Evolutionary conservation across 2,888 invertebrate species (phyloP), one percentile per base, ranked within the genome.

Genomic region (Julus scandinavius): DNA sequence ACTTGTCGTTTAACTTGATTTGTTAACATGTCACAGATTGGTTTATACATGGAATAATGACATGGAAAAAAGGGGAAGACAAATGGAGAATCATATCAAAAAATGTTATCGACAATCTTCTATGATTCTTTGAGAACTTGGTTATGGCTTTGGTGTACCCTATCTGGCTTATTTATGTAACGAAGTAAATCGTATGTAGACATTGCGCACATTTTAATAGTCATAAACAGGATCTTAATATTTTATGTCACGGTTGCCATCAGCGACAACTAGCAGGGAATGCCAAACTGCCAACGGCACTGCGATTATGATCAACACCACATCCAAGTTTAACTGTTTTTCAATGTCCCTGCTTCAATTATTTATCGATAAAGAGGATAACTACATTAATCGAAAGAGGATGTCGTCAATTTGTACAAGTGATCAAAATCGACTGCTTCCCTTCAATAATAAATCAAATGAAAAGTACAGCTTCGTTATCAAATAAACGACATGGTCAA

Each of bases 371-470:
- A 38, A 80, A 80, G 38, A 29, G 29, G 80, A 80, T 80, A 80
- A 80, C 38, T 80, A 38, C 20, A 11, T 38, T 80, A 38, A 20
- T 72, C 38, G 80, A 80, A 80, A 9, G 80, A 80, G 80, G 80
- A 80, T 80, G 80, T 80, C 29, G 20, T 20, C 80, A 80, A 80
- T 80, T 80, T 80, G 80, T 7, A 38, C 38, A 38, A 80, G 80
- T 80, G 80, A 80, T 80, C 80, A 80, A 29, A 80, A 80, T 80
- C 80, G 11, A 13, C 38, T 38, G 80, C 38, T 80, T 80, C 80
- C 80, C 11, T 80, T 80, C 38, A 80, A 80, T 38, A 38, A 38
- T 38, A 80, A 80, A 80, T 38, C 80, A 80, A 29, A 72, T 13
- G 80, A 80, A 38, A 13, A 80, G 20, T 72, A 20, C 20, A 72